Base-by-base conservation (phyloP, 2,113 vertebrate species). In the Pygoscelis antarcticus region DNA sequence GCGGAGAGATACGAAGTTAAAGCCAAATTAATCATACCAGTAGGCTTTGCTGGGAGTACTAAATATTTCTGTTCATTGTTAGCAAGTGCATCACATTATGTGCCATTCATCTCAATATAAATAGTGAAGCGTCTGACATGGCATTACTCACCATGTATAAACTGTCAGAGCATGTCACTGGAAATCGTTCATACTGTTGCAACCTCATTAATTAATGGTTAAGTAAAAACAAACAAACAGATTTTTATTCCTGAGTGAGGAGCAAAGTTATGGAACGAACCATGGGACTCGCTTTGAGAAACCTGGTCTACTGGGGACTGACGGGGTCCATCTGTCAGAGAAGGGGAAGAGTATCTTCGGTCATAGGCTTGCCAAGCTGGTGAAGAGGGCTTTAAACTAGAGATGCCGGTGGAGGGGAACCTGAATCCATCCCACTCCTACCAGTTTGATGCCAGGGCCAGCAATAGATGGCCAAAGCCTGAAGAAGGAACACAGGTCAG, bases 11-110 rank as follows among this genome's bases (percentile, higher is more conserved):
- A 79, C 0, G 25, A 93, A 97, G 92, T 93, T 97, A 96, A 94
- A 91, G 61, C 55, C 52, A 88, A 96, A 97, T 98, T 96, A 97
- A 96, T 98, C 95, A 95, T 87, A 60, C 30, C 18, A 21, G 78
- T 49, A 89, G 84, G 62, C 68, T 97, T 97, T 95, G 87, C 76
- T 77, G 44, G 40, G 94, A 96, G 80, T 77, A 60, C 92, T 97
- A 95, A 98, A 97, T 98, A 96, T 97, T 97, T 97, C 96, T 97
- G 87, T 47, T 94, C 68, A 64, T 96, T 85, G 96, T 97, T 97
- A 97, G 97, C 92, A 83, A 81, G 93, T 95, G 97, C 95, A 95
- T 96, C 95, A 25, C 90, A 88, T 97, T 90, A 80, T 81, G 77
- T 95, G 93, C 89, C 87, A 89, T 97, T 97, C 97, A 74, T 98